These are phyloP conservation scores for Chaetodon trifasciatus DNA, from an alignment of 2,797 vertebrate species.

Conservation along the genomic window DNA sequence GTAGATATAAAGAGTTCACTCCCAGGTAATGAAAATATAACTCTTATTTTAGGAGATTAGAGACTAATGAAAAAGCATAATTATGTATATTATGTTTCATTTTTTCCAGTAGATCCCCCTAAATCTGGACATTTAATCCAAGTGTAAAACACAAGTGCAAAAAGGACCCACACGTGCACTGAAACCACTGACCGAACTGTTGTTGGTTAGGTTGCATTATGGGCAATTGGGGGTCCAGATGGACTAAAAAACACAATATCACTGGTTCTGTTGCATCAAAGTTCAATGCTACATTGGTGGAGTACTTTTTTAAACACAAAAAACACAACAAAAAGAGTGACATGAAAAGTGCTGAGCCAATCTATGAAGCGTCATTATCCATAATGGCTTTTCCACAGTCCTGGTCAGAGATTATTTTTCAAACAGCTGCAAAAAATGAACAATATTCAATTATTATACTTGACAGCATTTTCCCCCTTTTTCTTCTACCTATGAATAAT, in stretches of 20 bases:
- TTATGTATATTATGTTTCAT: too few relatives aligned
- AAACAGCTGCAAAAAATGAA: slow-evolving; percentile 1
- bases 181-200: not conserved
- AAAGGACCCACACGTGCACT: not conserved
- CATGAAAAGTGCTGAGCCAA: not conserved
- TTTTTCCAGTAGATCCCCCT: too few relatives aligned
- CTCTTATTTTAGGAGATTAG: too few relatives aligned
- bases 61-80: too few relatives aligned
- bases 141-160: too few relatives aligned
- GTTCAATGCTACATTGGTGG: not conserved
- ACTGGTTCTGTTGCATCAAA: not conserved
- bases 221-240: not conserved
- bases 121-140: too few relatives aligned
- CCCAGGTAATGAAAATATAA: too few relatives aligned
- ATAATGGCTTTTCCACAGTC: not conserved
- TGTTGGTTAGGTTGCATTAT: not conserved
- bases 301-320: not conserved
- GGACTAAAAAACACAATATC: not conserved
- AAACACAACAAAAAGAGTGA: not conserved
- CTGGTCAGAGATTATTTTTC: not conserved
- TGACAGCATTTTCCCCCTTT: not conserved
- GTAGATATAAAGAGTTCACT: too few relatives aligned
- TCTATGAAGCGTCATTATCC: not conserved
- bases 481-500: slow-evolving; percentile 14
- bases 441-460: not conserved